Percentiles rank a stretch among this genome's conserved stretches.
Conservation (phyloP, 2,888 invertebrate genomes). For the Dicycla oo region DNA sequence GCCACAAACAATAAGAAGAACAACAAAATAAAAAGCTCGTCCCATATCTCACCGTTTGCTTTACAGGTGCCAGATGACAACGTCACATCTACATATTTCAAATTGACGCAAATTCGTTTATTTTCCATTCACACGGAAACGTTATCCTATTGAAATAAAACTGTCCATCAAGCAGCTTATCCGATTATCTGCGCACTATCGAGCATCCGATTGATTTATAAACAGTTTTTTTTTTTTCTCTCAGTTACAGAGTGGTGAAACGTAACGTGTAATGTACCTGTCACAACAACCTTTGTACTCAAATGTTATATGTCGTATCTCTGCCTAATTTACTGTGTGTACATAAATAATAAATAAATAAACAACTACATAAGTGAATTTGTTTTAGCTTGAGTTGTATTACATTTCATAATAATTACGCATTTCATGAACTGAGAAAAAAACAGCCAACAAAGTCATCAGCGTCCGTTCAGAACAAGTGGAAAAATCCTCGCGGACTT, state of each 20-base stretch:
- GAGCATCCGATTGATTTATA: neutral
- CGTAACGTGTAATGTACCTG: neutral
- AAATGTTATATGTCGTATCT: too few relatives aligned
- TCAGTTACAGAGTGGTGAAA: neutral
- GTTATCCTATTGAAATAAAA: conserved; percentile 1
- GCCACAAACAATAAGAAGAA: too few relatives aligned
- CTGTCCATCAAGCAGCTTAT: conserved; percentile 8
- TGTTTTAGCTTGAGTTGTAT: neutral
- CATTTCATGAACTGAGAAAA: too few relatives aligned
- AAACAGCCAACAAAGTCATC: too few relatives aligned
- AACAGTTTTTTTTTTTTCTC: neutral
- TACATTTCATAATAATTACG: neutral
- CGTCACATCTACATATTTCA: conserved; percentile 30
- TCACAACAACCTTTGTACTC: neutral
- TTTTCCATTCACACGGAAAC: conserved; percentile 24
- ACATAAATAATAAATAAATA: too few relatives aligned
- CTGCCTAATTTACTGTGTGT: too few relatives aligned
- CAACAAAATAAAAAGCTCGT: too few relatives aligned
- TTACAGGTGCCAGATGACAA: neutral
- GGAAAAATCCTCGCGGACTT: too few relatives aligned
- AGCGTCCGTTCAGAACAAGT: too few relatives aligned
- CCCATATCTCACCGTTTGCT: neutral
- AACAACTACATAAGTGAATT: too few relatives aligned
- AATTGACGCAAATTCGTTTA: conserved; percentile 3
- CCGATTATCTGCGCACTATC: neutral